phyloP scores from a whole-genome alignment of 2,888 invertebrate species.

The Amphipoea oculea region DNA sequence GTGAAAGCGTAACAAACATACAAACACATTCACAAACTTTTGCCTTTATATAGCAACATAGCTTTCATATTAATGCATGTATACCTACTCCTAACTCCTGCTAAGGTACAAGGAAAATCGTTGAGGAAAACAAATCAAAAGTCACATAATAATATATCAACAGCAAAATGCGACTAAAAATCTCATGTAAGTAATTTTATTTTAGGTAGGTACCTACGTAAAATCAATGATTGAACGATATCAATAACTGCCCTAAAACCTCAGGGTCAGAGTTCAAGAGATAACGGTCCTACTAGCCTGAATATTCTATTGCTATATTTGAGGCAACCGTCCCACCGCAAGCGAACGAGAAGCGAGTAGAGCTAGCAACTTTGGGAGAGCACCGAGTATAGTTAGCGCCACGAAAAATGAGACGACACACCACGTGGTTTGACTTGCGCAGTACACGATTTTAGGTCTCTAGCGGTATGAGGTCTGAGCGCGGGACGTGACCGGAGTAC shows the following conservation, averaged over 20 bases:
- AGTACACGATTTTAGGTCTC: too few relatives aligned
- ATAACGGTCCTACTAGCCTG: conserved; percentile 24
- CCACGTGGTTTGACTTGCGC: too few relatives aligned
- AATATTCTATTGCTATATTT: conserved; percentile 17
- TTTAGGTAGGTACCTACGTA: not conserved
- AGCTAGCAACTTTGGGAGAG: not conserved
- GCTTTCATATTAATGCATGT: not conserved
- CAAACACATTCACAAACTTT: too few relatives aligned
- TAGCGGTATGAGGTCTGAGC: too few relatives aligned
- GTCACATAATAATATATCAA: not conserved
- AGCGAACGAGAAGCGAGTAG: not conserved
- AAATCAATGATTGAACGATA: not conserved
- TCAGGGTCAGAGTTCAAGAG: conserved; percentile 20
- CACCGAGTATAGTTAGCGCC: not conserved
- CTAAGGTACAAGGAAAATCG: not conserved
- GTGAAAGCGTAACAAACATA: too few relatives aligned
- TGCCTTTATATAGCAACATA: too few relatives aligned
- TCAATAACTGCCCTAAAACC: conserved; percentile 17
- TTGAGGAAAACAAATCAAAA: not conserved
- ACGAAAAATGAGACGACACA: too few relatives aligned
- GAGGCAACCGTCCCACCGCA: not conserved
- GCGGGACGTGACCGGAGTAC: too few relatives aligned
- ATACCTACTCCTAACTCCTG: not conserved
- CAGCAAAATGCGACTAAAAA: not conserved
- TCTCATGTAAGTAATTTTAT: not conserved